phyloP scores from a whole-genome alignment of 2,888 invertebrate genomes.

The Anoplius nigerrimus region DNA sequence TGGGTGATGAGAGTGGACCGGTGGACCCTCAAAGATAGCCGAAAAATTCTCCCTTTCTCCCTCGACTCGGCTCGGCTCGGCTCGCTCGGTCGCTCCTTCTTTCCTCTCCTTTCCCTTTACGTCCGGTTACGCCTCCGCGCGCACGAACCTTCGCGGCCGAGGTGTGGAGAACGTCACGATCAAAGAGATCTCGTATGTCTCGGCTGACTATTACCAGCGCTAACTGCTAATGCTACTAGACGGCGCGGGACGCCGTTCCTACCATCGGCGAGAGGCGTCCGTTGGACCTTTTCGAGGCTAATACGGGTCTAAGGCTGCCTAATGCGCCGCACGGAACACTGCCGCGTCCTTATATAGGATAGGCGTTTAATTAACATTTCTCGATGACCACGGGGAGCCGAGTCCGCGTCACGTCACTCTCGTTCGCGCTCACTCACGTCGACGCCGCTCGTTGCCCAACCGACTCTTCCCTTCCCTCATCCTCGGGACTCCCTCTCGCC shows the following conservation, averaged over 20 bases:
- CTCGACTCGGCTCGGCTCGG: neutral
- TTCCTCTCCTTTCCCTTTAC: neutral
- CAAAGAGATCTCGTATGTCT: slow-evolving; percentile 15
- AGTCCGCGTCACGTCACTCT: slow-evolving; percentile 46
- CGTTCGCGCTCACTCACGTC: slow-evolving; percentile 40
- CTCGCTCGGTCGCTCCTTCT: neutral
- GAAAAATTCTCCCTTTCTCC: neutral
- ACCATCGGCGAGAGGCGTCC: slow-evolving; percentile 28
- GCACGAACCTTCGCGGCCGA: slow-evolving; percentile 11
- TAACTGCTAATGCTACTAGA: neutral
- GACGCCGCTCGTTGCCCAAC: slow-evolving; percentile 39
- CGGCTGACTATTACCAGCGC: neutral
- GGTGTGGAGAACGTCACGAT: neutral
- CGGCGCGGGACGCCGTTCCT: slow-evolving; percentile 12
- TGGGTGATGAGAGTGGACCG: neutral
- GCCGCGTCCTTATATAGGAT: slow-evolving; percentile 47
- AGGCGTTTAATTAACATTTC: slow-evolving; percentile 60
- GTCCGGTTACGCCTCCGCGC: slow-evolving; percentile 16
- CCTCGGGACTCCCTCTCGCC: neutral
- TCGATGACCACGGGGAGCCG: slow-evolving; percentile 51
- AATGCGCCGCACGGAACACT: slow-evolving; percentile 32
- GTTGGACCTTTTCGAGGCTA: slow-evolving; percentile 33
- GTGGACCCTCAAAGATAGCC: neutral
- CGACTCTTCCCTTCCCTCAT: slow-evolving; percentile 30
- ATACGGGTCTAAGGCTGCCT: slow-evolving; percentile 32